These are phyloP conservation scores for Morpho achilles DNA, from an alignment of 2,888 invertebrate species.

Conservation along the genomic window DNA sequence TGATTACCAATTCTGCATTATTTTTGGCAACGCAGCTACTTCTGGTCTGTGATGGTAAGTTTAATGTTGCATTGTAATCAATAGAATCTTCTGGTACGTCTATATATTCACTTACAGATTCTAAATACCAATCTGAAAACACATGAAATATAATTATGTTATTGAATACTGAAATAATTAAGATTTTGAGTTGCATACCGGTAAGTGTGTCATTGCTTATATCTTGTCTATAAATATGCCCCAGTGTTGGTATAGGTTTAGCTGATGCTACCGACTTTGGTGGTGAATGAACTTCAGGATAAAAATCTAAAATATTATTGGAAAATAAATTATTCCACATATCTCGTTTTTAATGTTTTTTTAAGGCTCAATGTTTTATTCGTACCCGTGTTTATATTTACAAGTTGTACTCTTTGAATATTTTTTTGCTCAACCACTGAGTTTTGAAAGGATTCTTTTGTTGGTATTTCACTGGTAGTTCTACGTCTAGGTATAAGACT, in stretches of 20 bases:
- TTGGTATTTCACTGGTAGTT: slow-evolving; percentile 21
- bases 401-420: slow-evolving; percentile 46
- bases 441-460: slow-evolving; percentile 21
- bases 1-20: not conserved
- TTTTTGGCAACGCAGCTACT: not conserved
- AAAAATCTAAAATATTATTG: slow-evolving; percentile 38
- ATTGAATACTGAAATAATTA: not conserved
- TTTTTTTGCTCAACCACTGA: slow-evolving; percentile 33
- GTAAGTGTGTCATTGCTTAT: slow-evolving; percentile 36
- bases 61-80: slow-evolving; percentile 2
- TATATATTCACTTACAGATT: slow-evolving; percentile 26
- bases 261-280: slow-evolving; percentile 34
- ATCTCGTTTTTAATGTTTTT: not conserved
- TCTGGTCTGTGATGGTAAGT: not conserved
- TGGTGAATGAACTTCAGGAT: slow-evolving; percentile 31
- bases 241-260: slow-evolving; percentile 50
- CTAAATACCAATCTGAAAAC: slow-evolving; percentile 44
- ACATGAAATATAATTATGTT: slow-evolving; percentile 9
- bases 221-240: slow-evolving; percentile 40
- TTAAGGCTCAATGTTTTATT: not conserved
- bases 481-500: slow-evolving; percentile 47
- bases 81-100: slow-evolving; percentile 7
- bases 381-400: slow-evolving; percentile 45
- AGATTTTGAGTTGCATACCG: slow-evolving; percentile 35
- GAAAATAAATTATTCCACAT: not conserved